Conservation (phyloP, 2,888 invertebrate species). For the Endomychus coccineus region DNA sequence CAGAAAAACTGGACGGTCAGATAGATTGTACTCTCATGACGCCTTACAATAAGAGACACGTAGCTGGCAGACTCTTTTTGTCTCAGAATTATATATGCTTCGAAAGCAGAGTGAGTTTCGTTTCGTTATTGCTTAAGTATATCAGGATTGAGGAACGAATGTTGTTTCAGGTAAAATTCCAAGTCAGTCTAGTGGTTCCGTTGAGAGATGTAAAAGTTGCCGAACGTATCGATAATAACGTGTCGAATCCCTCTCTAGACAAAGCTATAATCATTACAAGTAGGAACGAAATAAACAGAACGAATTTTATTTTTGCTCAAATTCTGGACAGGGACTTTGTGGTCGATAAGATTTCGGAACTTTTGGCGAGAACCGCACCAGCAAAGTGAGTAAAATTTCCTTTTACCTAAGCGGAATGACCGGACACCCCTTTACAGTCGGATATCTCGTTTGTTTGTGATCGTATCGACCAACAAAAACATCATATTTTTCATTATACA, state of each 20-base stretch:
- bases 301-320: slow-evolving; percentile 82
- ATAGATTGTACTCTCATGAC: slow-evolving; percentile 90
- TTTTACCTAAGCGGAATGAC: too few species aligned
- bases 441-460: too few species aligned
- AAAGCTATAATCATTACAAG: slow-evolving; percentile 77
- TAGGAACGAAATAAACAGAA: slow-evolving; percentile 65
- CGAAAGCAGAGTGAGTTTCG: slow-evolving; percentile 74
- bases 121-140: not conserved
- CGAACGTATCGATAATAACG: slow-evolving; percentile 67
- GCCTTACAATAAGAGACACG: slow-evolving; percentile 86
- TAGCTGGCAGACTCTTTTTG: slow-evolving; percentile 81
- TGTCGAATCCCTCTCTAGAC: slow-evolving; percentile 52
- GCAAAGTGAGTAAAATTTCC: slow-evolving; percentile 7
- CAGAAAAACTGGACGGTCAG: slow-evolving; percentile 90
- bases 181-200: slow-evolving; percentile 85
- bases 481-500: too few species aligned
- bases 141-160: not conserved
- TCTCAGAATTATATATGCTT: slow-evolving; percentile 95
- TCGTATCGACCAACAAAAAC: too few species aligned
- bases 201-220: slow-evolving; percentile 70
- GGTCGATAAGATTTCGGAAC: slow-evolving; percentile 81
- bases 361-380: slow-evolving; percentile 59
- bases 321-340: slow-evolving; percentile 84
- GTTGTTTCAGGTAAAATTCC: slow-evolving; percentile 57
- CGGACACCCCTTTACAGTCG: too few species aligned